Conservation (phyloP, 2,888 invertebrate species). For the Idaea aversata region DNA sequence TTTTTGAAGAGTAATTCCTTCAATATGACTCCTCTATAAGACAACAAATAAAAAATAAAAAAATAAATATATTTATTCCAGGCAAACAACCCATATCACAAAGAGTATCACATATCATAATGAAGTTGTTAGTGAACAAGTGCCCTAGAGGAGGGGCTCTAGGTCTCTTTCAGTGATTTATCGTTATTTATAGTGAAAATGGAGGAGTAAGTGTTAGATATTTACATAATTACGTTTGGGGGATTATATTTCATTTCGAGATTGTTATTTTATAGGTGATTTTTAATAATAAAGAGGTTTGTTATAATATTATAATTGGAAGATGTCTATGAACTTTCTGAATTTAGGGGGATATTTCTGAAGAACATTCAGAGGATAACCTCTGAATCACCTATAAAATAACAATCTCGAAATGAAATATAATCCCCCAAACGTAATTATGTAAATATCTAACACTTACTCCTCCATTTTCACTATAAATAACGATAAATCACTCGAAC, state of each 20-base stretch:
- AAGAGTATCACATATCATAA: neutral
- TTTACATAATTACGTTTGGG: neutral
- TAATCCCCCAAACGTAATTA: neutral
- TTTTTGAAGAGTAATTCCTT: too few relatives aligned
- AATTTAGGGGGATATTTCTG: too few relatives aligned
- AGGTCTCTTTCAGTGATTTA: neutral
- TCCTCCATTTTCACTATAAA: constrained; percentile 1
- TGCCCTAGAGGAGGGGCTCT: neutral
- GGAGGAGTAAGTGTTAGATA: constrained; percentile 1
- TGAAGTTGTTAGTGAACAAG: neutral
- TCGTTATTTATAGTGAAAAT: neutral
- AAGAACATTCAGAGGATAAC: too few relatives aligned
- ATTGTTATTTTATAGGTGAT: neutral
- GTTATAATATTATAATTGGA: too few relatives aligned
- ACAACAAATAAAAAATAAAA: too few relatives aligned
- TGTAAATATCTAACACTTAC: constrained; percentile 1
- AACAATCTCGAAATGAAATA: neutral
- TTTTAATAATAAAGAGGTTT: neutral
- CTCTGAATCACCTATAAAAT: neutral
- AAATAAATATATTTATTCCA: too few relatives aligned
- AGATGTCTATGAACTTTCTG: too few relatives aligned
- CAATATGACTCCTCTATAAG: too few relatives aligned
- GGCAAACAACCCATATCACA: too few relatives aligned
- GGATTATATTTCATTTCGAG: neutral
- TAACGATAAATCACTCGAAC: neutral